A percentile compares a stretch with the other conserved stretches of the same genome.
Conservation (phyloP, 2,797 vertebrate genomes). For the Megalops cyprinoides region DNA sequence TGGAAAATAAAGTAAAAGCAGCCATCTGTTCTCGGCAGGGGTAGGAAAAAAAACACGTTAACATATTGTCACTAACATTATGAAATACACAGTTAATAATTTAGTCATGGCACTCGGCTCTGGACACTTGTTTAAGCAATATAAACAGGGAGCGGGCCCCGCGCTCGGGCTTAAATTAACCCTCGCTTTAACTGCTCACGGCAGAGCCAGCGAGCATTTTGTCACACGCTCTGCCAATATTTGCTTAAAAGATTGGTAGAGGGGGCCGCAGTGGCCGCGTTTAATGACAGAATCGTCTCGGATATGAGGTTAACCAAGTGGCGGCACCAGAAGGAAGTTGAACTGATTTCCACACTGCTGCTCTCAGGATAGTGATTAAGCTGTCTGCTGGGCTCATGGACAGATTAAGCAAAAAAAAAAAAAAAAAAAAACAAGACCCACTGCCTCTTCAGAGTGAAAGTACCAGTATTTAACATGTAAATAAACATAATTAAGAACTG, state of each 20-base stretch:
- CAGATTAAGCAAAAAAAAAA: neutral
- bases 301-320: slow-evolving; percentile 31
- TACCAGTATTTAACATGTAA: neutral
- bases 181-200: slow-evolving; percentile 53
- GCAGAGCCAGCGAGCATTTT: slow-evolving; percentile 55
- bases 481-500: too few species aligned
- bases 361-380: slow-evolving; percentile 2
- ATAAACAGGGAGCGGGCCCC: slow-evolving; percentile 61
- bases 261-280: slow-evolving; percentile 22
- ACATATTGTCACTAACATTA: slow-evolving; percentile 99
- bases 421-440: neutral
- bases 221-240: slow-evolving; percentile 54
- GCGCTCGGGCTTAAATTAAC: slow-evolving; percentile 61
- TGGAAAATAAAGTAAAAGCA: slow-evolving; percentile 99
- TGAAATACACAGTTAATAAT: slow-evolving; percentile 99
- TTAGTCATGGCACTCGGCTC: slow-evolving; percentile 88
- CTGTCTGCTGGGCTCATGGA: neutral
- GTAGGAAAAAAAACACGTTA: slow-evolving; percentile 93
- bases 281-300: slow-evolving; percentile 31
- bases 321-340: slow-evolving; percentile 34
- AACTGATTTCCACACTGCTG: slow-evolving; percentile 23
- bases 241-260: slow-evolving; percentile 48
- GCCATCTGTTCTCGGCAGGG: slow-evolving; percentile 98
- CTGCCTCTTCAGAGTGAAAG: neutral
- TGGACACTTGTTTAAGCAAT: slow-evolving; percentile 83